Evolutionary conservation across 1,140 invertebrate species (phyloP).

Genomic region (Achroia grisella): DNA sequence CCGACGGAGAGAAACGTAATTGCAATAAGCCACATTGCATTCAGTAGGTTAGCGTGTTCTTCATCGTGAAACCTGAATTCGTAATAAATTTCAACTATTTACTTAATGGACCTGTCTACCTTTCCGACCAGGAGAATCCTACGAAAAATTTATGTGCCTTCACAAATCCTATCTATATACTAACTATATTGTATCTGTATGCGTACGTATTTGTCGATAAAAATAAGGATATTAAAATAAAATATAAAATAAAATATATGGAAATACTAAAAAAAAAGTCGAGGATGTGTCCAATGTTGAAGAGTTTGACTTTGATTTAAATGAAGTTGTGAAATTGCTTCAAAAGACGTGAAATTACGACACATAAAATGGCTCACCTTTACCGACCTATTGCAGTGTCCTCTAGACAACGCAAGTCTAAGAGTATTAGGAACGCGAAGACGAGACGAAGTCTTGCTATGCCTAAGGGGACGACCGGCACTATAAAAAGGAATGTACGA

Average conservation of each 20-base stretch:
- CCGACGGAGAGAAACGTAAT: conserved; percentile 99
- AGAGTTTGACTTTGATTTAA: conserved; percentile 72
- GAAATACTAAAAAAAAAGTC: conserved; percentile 8
- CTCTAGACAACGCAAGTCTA: conserved; percentile 47
- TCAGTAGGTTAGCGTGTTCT: conserved; percentile 97
- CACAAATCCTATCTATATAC: conserved; percentile 31
- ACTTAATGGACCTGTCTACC: conserved; percentile 24
- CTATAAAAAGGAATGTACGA: conserved; percentile 13
- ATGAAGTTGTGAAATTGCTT: conserved; percentile 39
- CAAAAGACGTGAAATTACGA: conserved; percentile 37
- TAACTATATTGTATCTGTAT: conserved; percentile 26
- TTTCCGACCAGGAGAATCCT: conserved; percentile 13
- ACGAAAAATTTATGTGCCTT: conserved; percentile 17
- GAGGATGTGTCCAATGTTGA: conserved; percentile 30
- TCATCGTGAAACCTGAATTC: conserved; percentile 93
- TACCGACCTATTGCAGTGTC: conserved; percentile 41
- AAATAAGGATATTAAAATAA: conserved; percentile 28
- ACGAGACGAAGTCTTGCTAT: conserved; percentile 27
- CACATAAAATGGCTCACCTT: conserved; percentile 73
- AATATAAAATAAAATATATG: conserved; percentile 19
- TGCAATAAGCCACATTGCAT: conserved; percentile 99
- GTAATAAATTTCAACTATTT: conserved; percentile 66
- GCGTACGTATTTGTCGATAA: conserved; percentile 17
- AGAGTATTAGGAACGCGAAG: not conserved
- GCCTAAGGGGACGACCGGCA: conserved; percentile 25